A percentile compares a stretch with the other conserved stretches of the same genome.
These are phyloP conservation scores for Dexiosoma caninum DNA, from an alignment of 2,888 invertebrate genomes.

Conservation along the genomic window DNA sequence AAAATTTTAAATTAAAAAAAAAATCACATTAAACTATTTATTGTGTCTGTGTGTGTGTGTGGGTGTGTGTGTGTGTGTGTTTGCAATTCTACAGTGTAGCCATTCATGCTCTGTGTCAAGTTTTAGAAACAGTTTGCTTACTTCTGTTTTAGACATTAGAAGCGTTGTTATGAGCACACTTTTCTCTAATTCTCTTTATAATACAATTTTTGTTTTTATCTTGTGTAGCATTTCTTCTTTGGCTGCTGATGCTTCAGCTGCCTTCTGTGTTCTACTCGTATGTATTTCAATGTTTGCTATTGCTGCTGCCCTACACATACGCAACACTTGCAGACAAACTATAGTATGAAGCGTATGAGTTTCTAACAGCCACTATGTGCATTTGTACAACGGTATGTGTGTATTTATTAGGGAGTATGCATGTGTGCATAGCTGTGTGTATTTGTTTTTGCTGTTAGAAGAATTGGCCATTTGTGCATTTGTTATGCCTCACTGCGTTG, in stretches of 20 bases:
- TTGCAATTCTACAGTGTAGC: background rate
- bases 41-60: background rate
- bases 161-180: slow-evolving; percentile 48
- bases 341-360: slow-evolving; percentile 2
- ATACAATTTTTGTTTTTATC: background rate
- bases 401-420: background rate
- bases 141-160: slow-evolving; percentile 50
- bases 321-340: slow-evolving; percentile 9
- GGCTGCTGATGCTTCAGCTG: background rate
- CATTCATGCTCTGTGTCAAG: slow-evolving; percentile 30
- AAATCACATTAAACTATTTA: background rate
- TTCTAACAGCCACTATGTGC: background rate
- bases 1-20: too few relatives aligned
- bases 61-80: background rate
- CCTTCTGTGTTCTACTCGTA: background rate
- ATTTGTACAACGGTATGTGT: background rate
- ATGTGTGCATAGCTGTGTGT: background rate
- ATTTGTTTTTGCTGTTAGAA: slow-evolving; percentile 42
- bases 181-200: slow-evolving; percentile 15
- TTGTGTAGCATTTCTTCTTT: slow-evolving; percentile 2
- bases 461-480: slow-evolving; percentile 76
- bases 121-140: slow-evolving; percentile 40
- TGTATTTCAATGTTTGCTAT: slow-evolving; percentile 40
- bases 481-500: slow-evolving; percentile 74
- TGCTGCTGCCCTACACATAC: slow-evolving; percentile 31